Conservation (phyloP, 2,888 invertebrate species). For the Tholera decimalis region DNA sequence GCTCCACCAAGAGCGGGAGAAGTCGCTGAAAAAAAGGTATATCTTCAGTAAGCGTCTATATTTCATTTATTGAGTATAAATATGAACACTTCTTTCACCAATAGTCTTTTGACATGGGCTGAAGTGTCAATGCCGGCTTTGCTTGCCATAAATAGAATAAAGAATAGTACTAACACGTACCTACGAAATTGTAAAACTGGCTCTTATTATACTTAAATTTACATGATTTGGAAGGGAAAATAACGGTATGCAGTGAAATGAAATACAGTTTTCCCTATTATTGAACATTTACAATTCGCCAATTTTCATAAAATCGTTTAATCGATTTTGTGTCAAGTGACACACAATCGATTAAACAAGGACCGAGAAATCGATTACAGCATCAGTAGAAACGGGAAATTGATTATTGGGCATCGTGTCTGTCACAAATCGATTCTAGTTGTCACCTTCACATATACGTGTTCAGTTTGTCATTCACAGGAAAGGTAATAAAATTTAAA, state of each 20-base stretch:
- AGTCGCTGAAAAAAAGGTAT: no score
- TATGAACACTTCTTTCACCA: no score
- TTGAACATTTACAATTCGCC: constrained; percentile 44
- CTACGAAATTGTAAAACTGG: background rate
- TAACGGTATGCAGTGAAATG: constrained; percentile 25
- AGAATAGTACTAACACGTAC: background rate
- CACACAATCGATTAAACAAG: constrained; percentile 76
- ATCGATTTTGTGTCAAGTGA: no score
- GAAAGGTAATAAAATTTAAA: constrained; percentile 46
- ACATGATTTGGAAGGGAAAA: constrained; percentile 1
- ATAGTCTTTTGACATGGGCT: no score
- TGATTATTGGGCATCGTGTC: constrained; percentile 86
- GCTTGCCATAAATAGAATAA: no score
- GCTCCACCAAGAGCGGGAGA: no score
- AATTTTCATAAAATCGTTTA: constrained; percentile 61
- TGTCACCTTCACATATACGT: constrained; percentile 84
- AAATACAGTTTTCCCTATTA: constrained; percentile 45
- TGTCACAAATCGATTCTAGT: constrained; percentile 88
- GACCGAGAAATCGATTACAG: constrained; percentile 81
- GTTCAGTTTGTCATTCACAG: constrained; percentile 57
- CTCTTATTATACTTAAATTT: background rate
- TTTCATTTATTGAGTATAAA: no score
- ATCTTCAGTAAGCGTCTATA: no score
- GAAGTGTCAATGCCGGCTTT: no score
- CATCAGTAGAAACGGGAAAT: constrained; percentile 80